Conservation (phyloP, 2,888 invertebrate species). For the Lithophane ornitopus region DNA sequence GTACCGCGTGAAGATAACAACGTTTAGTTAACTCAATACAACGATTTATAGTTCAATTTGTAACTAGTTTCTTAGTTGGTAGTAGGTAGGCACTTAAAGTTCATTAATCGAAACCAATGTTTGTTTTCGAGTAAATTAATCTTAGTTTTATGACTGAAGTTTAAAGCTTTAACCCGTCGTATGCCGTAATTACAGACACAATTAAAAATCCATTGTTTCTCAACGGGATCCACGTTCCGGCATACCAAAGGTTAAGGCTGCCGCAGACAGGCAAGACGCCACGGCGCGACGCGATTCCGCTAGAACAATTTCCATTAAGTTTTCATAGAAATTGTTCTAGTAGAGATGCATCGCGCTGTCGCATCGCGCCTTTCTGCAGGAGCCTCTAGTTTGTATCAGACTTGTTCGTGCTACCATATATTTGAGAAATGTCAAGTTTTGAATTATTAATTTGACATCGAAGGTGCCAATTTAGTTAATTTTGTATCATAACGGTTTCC, state of each 20-base stretch:
- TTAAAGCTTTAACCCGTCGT: too few species aligned
- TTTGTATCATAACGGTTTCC: not conserved
- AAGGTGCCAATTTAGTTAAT: not conserved
- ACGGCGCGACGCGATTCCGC: too few species aligned
- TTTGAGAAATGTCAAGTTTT: not conserved
- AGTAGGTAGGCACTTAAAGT: not conserved
- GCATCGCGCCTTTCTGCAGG: too few species aligned
- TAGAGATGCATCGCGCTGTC: too few species aligned
- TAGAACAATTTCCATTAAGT: too few species aligned
- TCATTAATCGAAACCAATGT: not conserved
- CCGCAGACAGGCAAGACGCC: too few species aligned
- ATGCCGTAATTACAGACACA: too few species aligned
- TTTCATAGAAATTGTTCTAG: too few species aligned
- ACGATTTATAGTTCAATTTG: not conserved
- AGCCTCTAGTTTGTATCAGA: not conserved
- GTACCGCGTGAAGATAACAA: too few species aligned
- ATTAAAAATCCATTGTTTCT: too few species aligned
- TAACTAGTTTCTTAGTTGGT: not conserved
- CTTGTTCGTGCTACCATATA: not conserved
- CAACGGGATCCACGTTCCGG: too few species aligned
- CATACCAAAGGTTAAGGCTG: too few species aligned
- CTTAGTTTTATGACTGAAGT: slow-evolving; percentile 16
- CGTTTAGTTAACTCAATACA: not conserved
- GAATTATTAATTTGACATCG: not conserved
- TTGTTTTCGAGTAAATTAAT: not conserved